Conservation (phyloP, 2,888 invertebrate genomes). For the Arge pagana region DNA sequence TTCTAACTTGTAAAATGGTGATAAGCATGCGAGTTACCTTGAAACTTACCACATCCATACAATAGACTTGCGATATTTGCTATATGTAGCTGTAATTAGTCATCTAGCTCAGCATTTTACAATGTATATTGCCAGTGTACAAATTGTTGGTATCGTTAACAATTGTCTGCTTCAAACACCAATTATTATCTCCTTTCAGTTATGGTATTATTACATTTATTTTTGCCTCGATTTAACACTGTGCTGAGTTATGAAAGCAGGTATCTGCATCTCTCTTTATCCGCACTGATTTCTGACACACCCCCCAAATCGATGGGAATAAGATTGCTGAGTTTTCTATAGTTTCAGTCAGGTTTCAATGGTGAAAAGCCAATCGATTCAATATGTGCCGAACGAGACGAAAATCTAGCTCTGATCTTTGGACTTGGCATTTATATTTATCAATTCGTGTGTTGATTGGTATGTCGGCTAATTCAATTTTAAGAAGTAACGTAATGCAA, state of each 20-base stretch:
- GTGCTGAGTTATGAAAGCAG: no score
- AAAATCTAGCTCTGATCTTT: not conserved
- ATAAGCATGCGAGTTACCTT: conserved; percentile 15
- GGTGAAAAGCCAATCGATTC: no score
- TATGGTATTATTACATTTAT: not conserved
- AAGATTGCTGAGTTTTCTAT: no score
- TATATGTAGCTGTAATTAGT: conserved; percentile 1
- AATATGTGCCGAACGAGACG: no score
- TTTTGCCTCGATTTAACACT: no score
- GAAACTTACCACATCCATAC: conserved; percentile 5
- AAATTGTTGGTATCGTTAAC: not conserved
- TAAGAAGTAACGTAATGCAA: not conserved
- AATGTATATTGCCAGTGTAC: not conserved
- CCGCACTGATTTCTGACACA: no score
- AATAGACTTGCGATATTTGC: conserved; percentile 7
- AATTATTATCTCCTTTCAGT: not conserved
- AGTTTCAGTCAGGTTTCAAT: no score
- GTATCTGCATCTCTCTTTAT: no score
- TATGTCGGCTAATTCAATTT: not conserved
- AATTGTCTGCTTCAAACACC: not conserved
- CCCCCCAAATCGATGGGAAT: no score
- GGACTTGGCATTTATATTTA: not conserved
- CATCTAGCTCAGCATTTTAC: not conserved
- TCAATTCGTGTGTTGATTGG: not conserved
- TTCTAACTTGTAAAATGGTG: no score